Evolutionary conservation across 2,113 vertebrate genomes (phyloP), one percentile per base, ranked within the genome.

Genomic region (Argyrosomus japonicus): DNA sequence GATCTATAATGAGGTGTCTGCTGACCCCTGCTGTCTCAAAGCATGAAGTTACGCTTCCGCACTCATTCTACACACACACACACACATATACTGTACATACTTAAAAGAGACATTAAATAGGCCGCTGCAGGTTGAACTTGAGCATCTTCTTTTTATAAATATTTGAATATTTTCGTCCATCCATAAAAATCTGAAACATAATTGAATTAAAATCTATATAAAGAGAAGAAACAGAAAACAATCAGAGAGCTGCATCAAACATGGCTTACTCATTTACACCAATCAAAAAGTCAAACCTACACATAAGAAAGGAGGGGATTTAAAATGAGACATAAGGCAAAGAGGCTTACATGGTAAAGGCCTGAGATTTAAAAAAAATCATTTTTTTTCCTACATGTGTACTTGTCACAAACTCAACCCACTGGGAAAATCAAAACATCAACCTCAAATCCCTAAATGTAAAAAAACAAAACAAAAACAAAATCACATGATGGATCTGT

Each of bases 21-120:
- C 89, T 93, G 93, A 85, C 92, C 84, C 85, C 93, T 94, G 80
- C 89, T 92, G 93, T 75, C 71, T 48, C 0, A 82, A 91, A 79
- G 32, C 25, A 75, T 40, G 64, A 89, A 79, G 63, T 57, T 48
- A 27, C 18, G 4, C 51, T 25, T 14, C 12, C 2, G 14, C n/a
- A 57, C 54, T 23, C 11, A 56, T 13, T 56, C 2, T 2, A n/a
- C 19, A 54, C 51, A n/a, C 21, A 54, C 9, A n/a, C 21, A 54
- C 21, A 54, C 9, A n/a, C 9, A 54, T 1, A 56, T 13, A 13
- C 45, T 47, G 10, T 13, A 47, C 45, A 47, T 47, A 14, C 45
- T 40, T 40, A 9, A 36, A 7, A 36, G 43, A 12, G 45, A 47
- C 45, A 47, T 14, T 47, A 47, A 50, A 18, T 5, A 25, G 53